phyloP scores from a whole-genome alignment of 2,888 invertebrate genomes.

The Panopea generosa region DNA sequence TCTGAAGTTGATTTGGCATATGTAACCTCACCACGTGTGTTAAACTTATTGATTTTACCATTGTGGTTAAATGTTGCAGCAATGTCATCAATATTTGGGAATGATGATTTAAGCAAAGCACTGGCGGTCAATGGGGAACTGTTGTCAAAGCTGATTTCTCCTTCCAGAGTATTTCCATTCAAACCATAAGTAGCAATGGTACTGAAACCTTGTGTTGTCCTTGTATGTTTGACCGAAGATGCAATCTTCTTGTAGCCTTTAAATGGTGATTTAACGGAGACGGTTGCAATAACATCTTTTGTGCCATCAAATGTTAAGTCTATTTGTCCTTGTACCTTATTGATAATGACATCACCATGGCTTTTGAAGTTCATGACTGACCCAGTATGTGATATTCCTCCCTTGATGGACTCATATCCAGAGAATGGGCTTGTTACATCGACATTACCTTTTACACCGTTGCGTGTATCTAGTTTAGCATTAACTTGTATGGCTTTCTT shows the following conservation, averaged over 20 bases:
- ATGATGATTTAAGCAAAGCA: slow-evolving; percentile 36
- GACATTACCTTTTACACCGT: slow-evolving; percentile 28
- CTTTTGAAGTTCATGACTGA: slow-evolving; percentile 37
- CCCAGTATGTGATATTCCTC: slow-evolving; percentile 33
- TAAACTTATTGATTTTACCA: slow-evolving; percentile 13
- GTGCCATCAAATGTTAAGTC: slow-evolving; percentile 27
- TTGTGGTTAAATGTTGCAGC: slow-evolving; percentile 29
- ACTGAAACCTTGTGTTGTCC: slow-evolving; percentile 32
- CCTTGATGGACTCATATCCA: slow-evolving; percentile 22
- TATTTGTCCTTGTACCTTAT: slow-evolving; percentile 12
- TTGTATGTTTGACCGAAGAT: slow-evolving; percentile 28
- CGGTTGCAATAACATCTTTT: slow-evolving; percentile 15
- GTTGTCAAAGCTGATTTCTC: slow-evolving; percentile 19
- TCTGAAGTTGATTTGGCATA: slow-evolving; percentile 13
- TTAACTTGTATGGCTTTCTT: slow-evolving; percentile 26
- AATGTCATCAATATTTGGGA: slow-evolving; percentile 22
- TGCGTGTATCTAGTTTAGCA: slow-evolving; percentile 24
- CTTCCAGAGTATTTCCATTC: slow-evolving; percentile 24
- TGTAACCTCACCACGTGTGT: slow-evolving; percentile 22
- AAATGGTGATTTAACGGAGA: slow-evolving; percentile 34
- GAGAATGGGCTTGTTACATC: slow-evolving; percentile 33
- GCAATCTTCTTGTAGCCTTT: slow-evolving; percentile 26
- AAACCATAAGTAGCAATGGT: slow-evolving; percentile 13
- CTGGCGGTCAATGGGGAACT: slow-evolving; percentile 7
- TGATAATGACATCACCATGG: slow-evolving; percentile 24